Base-by-base conservation (phyloP, 2,113 vertebrate genomes). In the Glaucomys volans region DNA sequence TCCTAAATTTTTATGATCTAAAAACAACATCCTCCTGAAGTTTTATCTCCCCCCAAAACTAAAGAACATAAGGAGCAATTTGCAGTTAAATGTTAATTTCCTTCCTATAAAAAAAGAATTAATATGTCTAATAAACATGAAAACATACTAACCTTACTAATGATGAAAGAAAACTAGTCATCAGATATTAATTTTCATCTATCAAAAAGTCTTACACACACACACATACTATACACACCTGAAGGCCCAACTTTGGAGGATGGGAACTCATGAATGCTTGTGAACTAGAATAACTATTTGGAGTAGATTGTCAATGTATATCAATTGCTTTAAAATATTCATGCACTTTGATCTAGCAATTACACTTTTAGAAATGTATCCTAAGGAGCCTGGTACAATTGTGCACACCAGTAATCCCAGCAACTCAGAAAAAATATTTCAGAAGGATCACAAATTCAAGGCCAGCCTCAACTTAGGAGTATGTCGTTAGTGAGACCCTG, bases 261-360 rank as follows among this genome's bases (percentile, higher is more conserved):
- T 24, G 54, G 57, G 67, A 14, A 71, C 14, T 72, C 20, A 66
- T n/a, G 8, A 91, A 93, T 13, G 47, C 50, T 59, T 20, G 66
- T 74, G 9, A 18, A 52, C 16, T 67, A 24, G 11, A 18, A 40
- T n/a, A 82, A 32, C 13, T 30, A 80, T 85, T 85, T 80, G 52
- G 12, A 35, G 28, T 71, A 80, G 83, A 81, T 90, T 88, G 24
- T 74, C 37, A 62, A 69, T 62, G 42, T 42, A 11, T 28, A 50
- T 85, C 77, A 93, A 67, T 30, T 89, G 4, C 30, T 72, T 87
- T 95, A 88, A 96, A 85, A 93, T 59, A 95, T 44, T 81, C 72
- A 88, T 32, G 59, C 52, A 52, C 52, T 52, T 52, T 52, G 13
- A 52, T 52, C 14, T 52, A 52, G 52, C 52, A 52, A 52, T 52